Evolutionary conservation across 2,888 invertebrate species (phyloP).

Genomic region (Allolobophora icterica): DNA sequence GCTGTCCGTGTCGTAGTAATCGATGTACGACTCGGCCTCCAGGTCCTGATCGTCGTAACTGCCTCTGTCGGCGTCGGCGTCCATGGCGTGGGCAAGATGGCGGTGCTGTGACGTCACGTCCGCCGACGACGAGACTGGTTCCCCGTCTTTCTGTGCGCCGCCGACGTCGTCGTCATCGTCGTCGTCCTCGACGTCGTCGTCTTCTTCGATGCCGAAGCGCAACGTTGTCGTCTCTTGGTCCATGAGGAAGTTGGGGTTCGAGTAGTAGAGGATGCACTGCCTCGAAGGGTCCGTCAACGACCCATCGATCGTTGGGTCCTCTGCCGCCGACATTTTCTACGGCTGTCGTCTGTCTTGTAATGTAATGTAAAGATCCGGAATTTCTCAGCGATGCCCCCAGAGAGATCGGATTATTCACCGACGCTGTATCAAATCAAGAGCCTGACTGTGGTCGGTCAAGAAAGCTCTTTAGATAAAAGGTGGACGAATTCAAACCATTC

Average conservation of each 20-base stretch:
- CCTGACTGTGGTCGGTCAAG: not conserved
- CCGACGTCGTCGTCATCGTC: constrained; percentile 24
- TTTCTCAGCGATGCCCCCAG: too few relatives aligned
- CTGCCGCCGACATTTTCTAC: not conserved
- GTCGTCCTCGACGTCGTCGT: constrained; percentile 23
- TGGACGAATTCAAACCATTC: not conserved
- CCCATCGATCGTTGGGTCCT: not conserved
- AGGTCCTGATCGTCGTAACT: not conserved
- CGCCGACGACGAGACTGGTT: not conserved
- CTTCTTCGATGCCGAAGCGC: constrained; percentile 19
- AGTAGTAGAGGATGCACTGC: constrained; percentile 32
- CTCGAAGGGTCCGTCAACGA: not conserved
- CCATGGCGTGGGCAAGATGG: not conserved
- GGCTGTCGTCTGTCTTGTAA: not conserved
- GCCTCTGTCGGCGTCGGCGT: not conserved
- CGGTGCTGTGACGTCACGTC: constrained; percentile 26
- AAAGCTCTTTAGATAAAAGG: not conserved
- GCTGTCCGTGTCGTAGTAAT: constrained; percentile 28
- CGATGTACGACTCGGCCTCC: constrained; percentile 21
- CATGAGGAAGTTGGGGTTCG: constrained; percentile 32
- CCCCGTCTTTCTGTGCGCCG: not conserved
- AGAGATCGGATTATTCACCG: too few relatives aligned
- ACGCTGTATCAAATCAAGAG: too few relatives aligned
- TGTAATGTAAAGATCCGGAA: not conserved
- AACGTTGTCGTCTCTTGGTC: constrained; percentile 7